Evolutionary conservation across 2,888 invertebrate species (phyloP).

Genomic region (Apantesis nais): DNA sequence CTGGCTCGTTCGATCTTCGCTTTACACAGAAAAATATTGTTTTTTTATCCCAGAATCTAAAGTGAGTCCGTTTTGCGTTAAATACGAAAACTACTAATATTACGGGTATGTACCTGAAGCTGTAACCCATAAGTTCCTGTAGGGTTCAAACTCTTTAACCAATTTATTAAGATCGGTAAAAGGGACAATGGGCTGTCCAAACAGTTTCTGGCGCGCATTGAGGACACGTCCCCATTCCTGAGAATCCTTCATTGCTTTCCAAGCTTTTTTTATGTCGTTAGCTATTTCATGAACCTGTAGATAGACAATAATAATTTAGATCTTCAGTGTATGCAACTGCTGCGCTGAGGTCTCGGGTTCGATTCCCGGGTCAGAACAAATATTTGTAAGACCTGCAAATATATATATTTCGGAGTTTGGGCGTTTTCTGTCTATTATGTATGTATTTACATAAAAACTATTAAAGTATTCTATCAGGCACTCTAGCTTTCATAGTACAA

Average conservation of each 20-base stretch:
- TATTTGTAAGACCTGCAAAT: no score
- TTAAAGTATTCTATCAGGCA: no score
- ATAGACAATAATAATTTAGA: neutral
- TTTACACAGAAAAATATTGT: neutral
- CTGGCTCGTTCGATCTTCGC: neutral
- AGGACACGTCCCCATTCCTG: conserved; percentile 90
- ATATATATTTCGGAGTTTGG: no score
- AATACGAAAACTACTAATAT: neutral
- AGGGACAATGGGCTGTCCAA: conserved; percentile 88
- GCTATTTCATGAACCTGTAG: conserved; percentile 90
- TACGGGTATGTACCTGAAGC: conserved; percentile 86
- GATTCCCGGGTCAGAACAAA: no score
- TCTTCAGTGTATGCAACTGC: no score
- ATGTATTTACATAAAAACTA: no score
- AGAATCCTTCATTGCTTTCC: conserved; percentile 91
- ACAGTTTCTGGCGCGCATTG: conserved; percentile 92
- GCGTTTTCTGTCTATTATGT: no score
- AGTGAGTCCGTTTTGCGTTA: neutral
- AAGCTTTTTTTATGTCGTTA: conserved; percentile 91
- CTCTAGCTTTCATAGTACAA: no score
- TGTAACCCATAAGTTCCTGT: conserved; percentile 92
- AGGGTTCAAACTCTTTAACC: conserved; percentile 93
- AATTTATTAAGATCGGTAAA: conserved; percentile 89
- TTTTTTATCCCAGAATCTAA: neutral
- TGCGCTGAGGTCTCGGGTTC: no score